These are phyloP conservation scores for Melanogrammus aeglefinus DNA, from an alignment of 2,797 vertebrate species.

Conservation along the genomic window DNA sequence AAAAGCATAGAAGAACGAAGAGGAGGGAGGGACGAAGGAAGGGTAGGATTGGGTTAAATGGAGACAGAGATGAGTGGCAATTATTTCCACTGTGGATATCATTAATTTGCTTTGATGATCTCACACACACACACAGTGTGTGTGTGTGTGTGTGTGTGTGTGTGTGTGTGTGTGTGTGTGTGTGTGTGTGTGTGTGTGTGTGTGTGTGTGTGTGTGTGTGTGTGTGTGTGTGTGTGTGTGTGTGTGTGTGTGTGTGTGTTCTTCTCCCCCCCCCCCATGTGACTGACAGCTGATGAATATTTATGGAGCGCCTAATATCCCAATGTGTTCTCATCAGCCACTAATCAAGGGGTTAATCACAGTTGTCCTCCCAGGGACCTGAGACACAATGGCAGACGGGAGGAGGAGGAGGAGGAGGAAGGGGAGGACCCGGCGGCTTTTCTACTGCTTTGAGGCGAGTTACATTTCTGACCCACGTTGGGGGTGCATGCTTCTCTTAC, in stretches of 20 bases:
- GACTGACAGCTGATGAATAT: slow-evolving; percentile 47
- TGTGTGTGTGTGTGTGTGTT: too few relatives aligned
- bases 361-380: slow-evolving; percentile 28
- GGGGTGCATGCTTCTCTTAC: too few relatives aligned
- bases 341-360: slow-evolving; percentile 29
- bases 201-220: too few relatives aligned
- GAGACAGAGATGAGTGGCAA: slow-evolving; percentile 10
- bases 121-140: not conserved
- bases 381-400: not conserved
- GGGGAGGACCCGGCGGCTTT: not conserved
- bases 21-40: slow-evolving; percentile 12
- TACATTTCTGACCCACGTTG: not conserved
- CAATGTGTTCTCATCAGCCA: slow-evolving; percentile 25
- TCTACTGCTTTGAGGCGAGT: not conserved
- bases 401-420: not conserved
- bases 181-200: too few relatives aligned
- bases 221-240: too few relatives aligned
- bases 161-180: too few relatives aligned
- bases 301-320: slow-evolving; percentile 19
- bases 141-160: too few relatives aligned
- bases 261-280: not conserved
- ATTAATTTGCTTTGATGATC: slow-evolving; percentile 32
- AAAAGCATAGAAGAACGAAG: slow-evolving; percentile 21
- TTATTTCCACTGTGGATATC: slow-evolving; percentile 45
- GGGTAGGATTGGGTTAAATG: not conserved